A percentile compares a stretch with the other conserved stretches of the same genome.
These are phyloP conservation scores for Anthoscopus minutus DNA, from an alignment of 2,113 vertebrate species.

Conservation along the genomic window DNA sequence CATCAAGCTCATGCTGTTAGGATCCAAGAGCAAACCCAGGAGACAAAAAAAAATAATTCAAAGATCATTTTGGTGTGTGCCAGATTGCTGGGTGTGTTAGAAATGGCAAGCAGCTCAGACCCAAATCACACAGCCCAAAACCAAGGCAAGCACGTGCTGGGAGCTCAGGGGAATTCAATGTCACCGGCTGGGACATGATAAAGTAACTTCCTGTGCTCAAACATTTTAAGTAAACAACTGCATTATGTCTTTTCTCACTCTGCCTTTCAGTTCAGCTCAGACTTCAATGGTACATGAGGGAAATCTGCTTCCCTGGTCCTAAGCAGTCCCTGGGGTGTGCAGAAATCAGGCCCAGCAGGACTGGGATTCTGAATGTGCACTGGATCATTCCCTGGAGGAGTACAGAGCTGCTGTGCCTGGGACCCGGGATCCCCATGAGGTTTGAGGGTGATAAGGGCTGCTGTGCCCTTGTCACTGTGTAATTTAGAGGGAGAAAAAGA, in stretches of 20 bases:
- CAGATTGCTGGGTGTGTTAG: neutral
- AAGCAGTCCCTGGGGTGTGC: neutral
- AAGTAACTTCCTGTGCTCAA: neutral
- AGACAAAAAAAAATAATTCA: neutral
- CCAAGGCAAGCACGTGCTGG: neutral
- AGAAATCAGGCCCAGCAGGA: neutral
- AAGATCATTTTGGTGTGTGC: neutral
- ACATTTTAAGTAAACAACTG: neutral
- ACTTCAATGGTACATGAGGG: neutral
- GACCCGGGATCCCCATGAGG: neutral
- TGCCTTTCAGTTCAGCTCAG: constrained; percentile 1
- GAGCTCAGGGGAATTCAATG: neutral
- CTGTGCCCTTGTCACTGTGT: neutral
- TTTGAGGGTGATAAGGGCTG: neutral
- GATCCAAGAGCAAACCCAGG: neutral
- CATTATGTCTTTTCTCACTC: neutral
- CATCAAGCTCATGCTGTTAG: constrained; percentile 9
- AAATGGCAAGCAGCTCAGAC: neutral
- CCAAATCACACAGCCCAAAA: neutral
- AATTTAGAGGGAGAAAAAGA: neutral
- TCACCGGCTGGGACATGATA: neutral
- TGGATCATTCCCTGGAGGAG: neutral
- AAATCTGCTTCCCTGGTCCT: neutral
- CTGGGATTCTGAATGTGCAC: neutral
- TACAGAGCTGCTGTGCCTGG: neutral